These are phyloP conservation scores for Genyomyrus donnyi DNA, from an alignment of 2,113 vertebrate species.

Conservation along the genomic window DNA sequence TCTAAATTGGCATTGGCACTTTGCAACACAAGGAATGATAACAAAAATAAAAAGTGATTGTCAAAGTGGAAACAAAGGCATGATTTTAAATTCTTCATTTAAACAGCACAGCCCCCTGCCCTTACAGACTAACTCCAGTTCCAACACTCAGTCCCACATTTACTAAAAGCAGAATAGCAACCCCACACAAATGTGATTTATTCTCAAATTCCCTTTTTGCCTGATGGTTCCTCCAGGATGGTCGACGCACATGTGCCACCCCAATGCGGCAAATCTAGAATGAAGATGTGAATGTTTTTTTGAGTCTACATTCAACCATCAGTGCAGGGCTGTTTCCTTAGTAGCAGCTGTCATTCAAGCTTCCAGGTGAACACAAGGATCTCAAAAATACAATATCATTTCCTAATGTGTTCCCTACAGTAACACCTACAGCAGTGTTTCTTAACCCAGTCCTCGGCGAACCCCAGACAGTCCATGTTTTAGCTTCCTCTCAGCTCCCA, in stretches of 20 bases:
- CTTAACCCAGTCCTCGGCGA: too few relatives aligned
- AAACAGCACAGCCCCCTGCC: background rate
- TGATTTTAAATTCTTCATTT: background rate
- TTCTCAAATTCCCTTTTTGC: background rate
- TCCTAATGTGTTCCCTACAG: background rate
- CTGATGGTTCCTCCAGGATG: background rate
- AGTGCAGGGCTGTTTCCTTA: background rate
- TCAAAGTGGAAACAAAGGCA: background rate
- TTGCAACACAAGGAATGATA: background rate
- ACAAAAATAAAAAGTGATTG: background rate
- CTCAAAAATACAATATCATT: background rate
- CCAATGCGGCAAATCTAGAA: background rate
- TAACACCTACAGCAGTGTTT: background rate
- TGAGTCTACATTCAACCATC: background rate
- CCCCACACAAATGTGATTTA: background rate
- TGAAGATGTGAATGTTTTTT: background rate
- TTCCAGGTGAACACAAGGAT: background rate
- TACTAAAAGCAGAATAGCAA: background rate
- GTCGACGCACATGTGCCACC: background rate
- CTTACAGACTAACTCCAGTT: background rate
- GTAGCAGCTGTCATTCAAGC: background rate
- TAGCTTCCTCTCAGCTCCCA: too few relatives aligned
- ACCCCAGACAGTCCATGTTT: too few relatives aligned
- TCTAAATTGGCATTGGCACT: background rate
- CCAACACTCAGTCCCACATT: background rate